Percentiles rank a stretch among this genome's conserved stretches.
Evolutionary conservation across 2,113 vertebrate species (phyloP).

Genomic region (Sula dactylatra): DNA sequence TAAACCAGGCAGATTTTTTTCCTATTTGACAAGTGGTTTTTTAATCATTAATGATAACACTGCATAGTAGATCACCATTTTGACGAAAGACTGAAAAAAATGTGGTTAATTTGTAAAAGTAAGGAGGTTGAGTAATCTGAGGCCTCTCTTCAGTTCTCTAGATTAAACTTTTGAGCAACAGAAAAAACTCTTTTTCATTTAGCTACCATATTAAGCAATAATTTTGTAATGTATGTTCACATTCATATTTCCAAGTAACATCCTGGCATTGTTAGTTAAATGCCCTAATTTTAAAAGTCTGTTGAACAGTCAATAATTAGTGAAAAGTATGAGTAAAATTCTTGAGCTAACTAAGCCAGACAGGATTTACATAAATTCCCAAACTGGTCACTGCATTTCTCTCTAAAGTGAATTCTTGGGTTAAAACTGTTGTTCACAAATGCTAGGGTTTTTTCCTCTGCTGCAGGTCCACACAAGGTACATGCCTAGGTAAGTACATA

Average conservation of each 20-base stretch:
- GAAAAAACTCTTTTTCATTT: background rate
- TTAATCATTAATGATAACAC: background rate
- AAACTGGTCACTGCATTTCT: background rate
- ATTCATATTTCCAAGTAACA: background rate
- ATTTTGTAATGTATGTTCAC: background rate
- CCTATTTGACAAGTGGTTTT: background rate
- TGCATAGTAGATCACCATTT: background rate
- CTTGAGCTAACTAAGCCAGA: background rate
- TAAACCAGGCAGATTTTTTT: background rate
- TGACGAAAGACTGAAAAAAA: background rate
- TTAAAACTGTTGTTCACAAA: background rate
- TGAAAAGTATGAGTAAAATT: background rate
- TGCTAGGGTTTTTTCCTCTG: background rate
- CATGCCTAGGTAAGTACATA: accelerated
- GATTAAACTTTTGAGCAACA: background rate
- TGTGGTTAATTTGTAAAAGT: background rate
- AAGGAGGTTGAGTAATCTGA: background rate
- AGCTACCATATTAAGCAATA: background rate
- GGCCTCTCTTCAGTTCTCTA: background rate
- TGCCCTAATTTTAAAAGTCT: background rate
- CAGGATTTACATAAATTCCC: background rate
- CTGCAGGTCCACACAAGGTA: background rate
- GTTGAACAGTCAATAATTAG: background rate
- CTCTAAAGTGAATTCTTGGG: background rate
- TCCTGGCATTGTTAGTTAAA: background rate